Percentiles rank a stretch among this genome's conserved stretches.
Conservation (phyloP, 2,113 vertebrate genomes). For the Tychaedon coryphoeus region DNA sequence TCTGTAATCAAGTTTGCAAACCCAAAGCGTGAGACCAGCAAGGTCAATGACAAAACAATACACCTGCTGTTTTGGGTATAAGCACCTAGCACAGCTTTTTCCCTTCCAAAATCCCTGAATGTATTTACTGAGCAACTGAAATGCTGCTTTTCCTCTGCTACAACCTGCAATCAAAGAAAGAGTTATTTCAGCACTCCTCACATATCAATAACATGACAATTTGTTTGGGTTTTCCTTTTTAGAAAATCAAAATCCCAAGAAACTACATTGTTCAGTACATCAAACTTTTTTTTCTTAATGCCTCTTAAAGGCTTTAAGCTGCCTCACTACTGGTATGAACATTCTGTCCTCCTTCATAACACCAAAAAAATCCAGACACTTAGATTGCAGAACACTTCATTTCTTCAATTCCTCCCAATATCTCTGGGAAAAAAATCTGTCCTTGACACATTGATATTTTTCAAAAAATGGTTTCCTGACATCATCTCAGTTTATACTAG, state of each 20-base stretch:
- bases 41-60: not conserved
- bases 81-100: not conserved
- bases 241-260: not conserved
- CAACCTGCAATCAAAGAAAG: not conserved
- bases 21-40: accelerated
- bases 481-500: not conserved
- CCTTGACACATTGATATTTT: not conserved
- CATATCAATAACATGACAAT: not conserved
- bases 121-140: not conserved
- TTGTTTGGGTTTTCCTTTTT: accelerated
- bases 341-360: not conserved
- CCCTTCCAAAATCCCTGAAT: not conserved
- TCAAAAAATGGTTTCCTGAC: not conserved
- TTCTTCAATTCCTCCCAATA: not conserved
- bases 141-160: not conserved
- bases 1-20: not conserved
- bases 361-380: not conserved
- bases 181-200: not conserved
- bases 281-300: not conserved
- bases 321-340: not conserved
- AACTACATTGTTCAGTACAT: not conserved
- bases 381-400: not conserved
- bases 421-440: not conserved
- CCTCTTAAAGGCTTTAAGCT: not conserved
- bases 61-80: not conserved